A percentile compares a stretch with the other conserved stretches of the same genome.
These are phyloP conservation scores for Henricia sp. DNA, from an alignment of 53 echinoderm and acorn worm genomes.

Conservation along the genomic window DNA sequence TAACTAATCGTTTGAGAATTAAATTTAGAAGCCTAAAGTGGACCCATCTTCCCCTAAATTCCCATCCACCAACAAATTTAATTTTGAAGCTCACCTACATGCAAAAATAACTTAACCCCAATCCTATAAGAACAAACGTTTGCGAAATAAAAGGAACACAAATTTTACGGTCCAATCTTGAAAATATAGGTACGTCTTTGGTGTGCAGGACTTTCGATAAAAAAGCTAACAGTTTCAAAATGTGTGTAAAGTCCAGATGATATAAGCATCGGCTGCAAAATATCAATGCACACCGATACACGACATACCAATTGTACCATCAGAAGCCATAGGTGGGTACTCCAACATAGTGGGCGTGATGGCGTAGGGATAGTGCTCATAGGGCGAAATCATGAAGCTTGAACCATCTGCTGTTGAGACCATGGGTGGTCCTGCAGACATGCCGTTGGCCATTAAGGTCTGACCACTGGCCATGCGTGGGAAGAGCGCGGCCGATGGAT, in stretches of 20 bases:
- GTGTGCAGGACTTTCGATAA: slow-evolving; percentile 48
- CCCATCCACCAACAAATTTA: no score
- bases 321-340: slow-evolving; percentile 78
- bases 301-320: slow-evolving; percentile 97
- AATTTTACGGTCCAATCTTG: no score
- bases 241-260: slow-evolving; percentile 25
- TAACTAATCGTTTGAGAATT: no score
- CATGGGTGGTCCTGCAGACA: slow-evolving; percentile 58
- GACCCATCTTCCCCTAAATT: no score
- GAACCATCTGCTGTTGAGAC: slow-evolving; percentile 70
- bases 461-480: slow-evolving; percentile 86
- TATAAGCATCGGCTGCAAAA: slow-evolving; percentile 35
- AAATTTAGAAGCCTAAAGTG: no score
- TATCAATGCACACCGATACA: slow-evolving; percentile 74
- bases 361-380: slow-evolving; percentile 88
- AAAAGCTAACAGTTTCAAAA: slow-evolving; percentile 6
- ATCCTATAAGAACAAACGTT: no score
- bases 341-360: slow-evolving; percentile 85
- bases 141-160: neutral
- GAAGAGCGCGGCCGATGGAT: slow-evolving; percentile 75
- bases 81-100: neutral
- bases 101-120: neutral
- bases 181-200: neutral
- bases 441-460: slow-evolving; percentile 81
- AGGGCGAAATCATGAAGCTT: slow-evolving; percentile 78